Conservation (phyloP, 2,888 invertebrate species). For the Rotaria magnacalcarata region DNA sequence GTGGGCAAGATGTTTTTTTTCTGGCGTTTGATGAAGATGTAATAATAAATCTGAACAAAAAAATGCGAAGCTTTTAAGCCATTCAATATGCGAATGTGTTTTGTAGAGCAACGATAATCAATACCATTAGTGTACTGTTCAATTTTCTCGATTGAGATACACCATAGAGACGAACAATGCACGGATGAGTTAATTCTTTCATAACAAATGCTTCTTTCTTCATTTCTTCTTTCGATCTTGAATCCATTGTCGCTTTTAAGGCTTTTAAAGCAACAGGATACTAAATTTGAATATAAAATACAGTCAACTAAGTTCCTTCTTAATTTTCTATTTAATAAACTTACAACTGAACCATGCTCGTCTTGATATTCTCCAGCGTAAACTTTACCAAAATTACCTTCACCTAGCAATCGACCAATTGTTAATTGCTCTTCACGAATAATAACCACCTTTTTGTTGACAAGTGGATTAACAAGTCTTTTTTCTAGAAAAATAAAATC, state of each 20-base stretch:
- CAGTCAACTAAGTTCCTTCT: too few species aligned
- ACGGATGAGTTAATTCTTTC: slow-evolving; percentile 23
- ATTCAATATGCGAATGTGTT: background rate
- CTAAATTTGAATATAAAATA: background rate
- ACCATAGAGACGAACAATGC: slow-evolving; percentile 24
- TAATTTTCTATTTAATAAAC: background rate
- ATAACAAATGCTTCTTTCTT: slow-evolving; percentile 21
- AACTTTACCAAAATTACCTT: slow-evolving; percentile 27
- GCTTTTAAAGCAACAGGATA: slow-evolving; percentile 1
- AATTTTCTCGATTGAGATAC: background rate
- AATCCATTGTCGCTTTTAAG: background rate
- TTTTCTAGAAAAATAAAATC: background rate
- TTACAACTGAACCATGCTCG: background rate
- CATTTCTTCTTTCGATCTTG: background rate
- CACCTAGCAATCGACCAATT: background rate
- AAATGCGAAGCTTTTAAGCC: background rate
- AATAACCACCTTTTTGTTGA: background rate
- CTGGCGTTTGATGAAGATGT: too few species aligned
- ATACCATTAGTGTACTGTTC: background rate
- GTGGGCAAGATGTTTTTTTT: background rate
- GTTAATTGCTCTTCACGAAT: slow-evolving; percentile 15
- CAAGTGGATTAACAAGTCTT: background rate
- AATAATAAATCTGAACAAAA: background rate
- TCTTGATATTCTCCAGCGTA: background rate
- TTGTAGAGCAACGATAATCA: background rate